These are phyloP conservation scores for Cephus rjabovi DNA, from an alignment of 2,888 invertebrate species.

Conservation along the genomic window DNA sequence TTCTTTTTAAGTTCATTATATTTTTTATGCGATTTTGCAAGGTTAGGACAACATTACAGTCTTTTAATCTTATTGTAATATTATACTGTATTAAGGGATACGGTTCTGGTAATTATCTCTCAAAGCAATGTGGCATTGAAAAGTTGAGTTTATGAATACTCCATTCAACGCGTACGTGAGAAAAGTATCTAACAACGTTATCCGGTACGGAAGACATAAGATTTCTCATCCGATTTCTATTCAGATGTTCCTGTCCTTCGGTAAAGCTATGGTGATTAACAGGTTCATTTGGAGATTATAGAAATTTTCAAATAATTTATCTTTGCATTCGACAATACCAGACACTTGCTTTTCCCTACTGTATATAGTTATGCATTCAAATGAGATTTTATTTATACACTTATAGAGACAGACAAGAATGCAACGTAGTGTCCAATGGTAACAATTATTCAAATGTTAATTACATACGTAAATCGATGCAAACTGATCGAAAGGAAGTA, in stretches of 20 bases:
- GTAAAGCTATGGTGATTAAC: background rate
- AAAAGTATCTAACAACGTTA: constrained; percentile 33
- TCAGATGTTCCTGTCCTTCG: background rate
- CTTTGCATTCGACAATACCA: background rate
- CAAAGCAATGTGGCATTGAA: background rate
- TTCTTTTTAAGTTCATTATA: background rate
- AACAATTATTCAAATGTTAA: background rate
- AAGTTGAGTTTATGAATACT: constrained; percentile 17
- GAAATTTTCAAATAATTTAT: background rate
- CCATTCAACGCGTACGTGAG: constrained; percentile 36
- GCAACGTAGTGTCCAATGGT: background rate
- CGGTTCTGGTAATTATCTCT: background rate
- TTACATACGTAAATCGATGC: background rate
- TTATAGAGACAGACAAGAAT: background rate
- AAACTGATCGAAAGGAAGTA: background rate
- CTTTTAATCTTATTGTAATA: background rate
- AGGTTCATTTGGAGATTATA: background rate
- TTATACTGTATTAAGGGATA: background rate
- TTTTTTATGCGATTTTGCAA: background rate
- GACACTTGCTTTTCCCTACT: background rate
- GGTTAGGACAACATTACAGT: background rate
- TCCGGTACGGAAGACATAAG: constrained; percentile 33
- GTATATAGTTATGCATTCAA: background rate
- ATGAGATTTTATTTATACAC: background rate
- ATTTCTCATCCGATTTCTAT: constrained; percentile 30